Conservation (phyloP, 37 sponge, comb jelly and placozoan species). For the Petrosia ficiformis region DNA sequence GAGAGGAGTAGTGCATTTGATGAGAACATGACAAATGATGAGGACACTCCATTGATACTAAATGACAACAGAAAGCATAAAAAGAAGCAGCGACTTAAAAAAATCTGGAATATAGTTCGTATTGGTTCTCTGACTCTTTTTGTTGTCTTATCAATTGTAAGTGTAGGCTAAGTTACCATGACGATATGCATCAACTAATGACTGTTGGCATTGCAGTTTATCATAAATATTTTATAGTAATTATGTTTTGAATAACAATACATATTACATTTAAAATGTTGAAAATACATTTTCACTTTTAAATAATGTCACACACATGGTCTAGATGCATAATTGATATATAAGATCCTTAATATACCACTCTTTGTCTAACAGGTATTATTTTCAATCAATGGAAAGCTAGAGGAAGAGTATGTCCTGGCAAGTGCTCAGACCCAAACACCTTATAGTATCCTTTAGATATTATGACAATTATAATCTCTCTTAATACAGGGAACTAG, state of each 20-base stretch:
- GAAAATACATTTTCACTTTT: no score
- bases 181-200: no score
- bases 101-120: not conserved
- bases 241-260: no score
- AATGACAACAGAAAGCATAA: no score
- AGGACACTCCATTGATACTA: not conserved
- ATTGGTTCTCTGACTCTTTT: conserved; percentile 23
- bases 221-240: no score
- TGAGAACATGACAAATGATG: not conserved
- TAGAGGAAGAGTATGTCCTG: conserved; percentile 18
- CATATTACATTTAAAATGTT: no score
- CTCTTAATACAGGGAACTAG: no score
- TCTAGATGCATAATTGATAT: no score
- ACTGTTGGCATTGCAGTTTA: no score
- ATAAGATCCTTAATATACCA: no score
- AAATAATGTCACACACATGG: no score
- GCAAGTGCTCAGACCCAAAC: conserved; percentile 1
- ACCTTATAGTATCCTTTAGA: conserved; percentile 24
- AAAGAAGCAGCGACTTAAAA: not conserved
- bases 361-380: conserved; percentile 46
- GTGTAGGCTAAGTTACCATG: no score
- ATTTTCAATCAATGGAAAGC: conserved; percentile 49
- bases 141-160: conserved; percentile 22
- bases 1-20: not conserved
- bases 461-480: not conserved